Conservation (phyloP, 2,888 invertebrate species). For the Drosophila histrio region DNA sequence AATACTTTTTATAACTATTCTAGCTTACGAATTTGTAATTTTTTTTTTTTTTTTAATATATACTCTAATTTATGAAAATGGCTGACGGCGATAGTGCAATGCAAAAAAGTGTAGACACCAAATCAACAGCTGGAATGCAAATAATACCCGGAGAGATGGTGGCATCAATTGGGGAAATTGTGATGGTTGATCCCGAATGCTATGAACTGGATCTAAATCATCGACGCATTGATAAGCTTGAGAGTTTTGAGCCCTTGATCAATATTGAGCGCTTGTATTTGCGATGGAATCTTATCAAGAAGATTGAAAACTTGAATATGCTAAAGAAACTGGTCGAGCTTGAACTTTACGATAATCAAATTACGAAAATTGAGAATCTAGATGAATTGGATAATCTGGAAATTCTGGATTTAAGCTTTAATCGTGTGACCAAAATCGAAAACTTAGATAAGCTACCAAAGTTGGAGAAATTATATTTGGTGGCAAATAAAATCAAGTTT, state of each 20-base stretch:
- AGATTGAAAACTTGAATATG: conserved; percentile 94
- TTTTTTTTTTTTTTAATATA: no score
- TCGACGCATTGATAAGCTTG: conserved; percentile 92
- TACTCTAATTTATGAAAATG: conserved; percentile 45
- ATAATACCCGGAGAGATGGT: conserved; percentile 67
- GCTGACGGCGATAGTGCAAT: conserved; percentile 62
- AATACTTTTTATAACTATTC: no score
- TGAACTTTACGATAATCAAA: conserved; percentile 98
- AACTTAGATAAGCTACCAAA: conserved; percentile 91
- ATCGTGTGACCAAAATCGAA: conserved; percentile 94
- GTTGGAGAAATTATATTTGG: conserved; percentile 93
- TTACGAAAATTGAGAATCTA: conserved; percentile 95
- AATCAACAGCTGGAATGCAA: conserved; percentile 53
- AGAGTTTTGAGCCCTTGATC: conserved; percentile 91
- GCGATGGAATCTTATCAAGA: conserved; percentile 97
- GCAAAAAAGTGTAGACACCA: conserved; percentile 23
- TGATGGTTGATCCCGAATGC: conserved; percentile 82
- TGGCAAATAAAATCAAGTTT: conserved; percentile 94
- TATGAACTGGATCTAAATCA: conserved; percentile 93
- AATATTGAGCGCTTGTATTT: conserved; percentile 92
- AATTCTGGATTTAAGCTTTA: conserved; percentile 97
- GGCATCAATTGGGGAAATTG: conserved; percentile 80
- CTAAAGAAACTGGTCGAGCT: conserved; percentile 92
- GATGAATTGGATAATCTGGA: conserved; percentile 94
- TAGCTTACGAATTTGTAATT: no score